Evolutionary conservation across 2,113 vertebrate species (phyloP).

Genomic region (Anseranas semipalmata): DNA sequence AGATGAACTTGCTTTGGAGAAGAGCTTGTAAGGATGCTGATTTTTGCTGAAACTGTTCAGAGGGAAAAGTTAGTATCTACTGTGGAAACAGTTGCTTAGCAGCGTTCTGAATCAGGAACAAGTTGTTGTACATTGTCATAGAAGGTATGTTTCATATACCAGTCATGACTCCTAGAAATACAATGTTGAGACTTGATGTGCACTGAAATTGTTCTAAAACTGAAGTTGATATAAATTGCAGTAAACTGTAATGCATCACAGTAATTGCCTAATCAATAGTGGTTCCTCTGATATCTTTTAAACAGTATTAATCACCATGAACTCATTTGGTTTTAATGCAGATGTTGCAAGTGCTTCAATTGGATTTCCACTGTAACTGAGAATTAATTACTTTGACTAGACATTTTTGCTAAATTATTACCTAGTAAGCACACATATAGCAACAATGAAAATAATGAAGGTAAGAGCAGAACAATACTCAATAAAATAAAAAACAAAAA

Average conservation of each 20-base stretch:
- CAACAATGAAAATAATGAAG: constrained; percentile 27
- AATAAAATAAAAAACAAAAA: neutral
- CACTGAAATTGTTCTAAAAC: constrained; percentile 5
- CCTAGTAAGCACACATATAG: neutral
- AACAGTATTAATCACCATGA: constrained; percentile 64
- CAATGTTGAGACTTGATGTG: neutral
- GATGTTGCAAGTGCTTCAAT: constrained; percentile 50
- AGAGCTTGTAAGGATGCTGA: neutral
- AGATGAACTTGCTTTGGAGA: neutral
- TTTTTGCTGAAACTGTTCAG: neutral
- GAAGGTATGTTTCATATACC: neutral
- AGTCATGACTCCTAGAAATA: neutral
- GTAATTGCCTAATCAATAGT: constrained; percentile 76
- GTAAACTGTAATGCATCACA: constrained; percentile 67
- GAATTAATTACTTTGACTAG: constrained; percentile 60
- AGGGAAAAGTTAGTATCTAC: neutral
- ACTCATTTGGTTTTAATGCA: constrained; percentile 65
- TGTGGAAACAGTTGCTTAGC: neutral
- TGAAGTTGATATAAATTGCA: constrained; percentile 45
- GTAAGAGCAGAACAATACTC: neutral
- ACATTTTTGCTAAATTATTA: constrained; percentile 41
- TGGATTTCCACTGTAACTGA: constrained; percentile 57
- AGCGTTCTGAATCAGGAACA: neutral
- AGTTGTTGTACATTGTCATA: neutral
- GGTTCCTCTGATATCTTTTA: constrained; percentile 70